Evolutionary conservation across 1,140 invertebrate species (phyloP).

Genomic region (Plodia interpunctella): DNA sequence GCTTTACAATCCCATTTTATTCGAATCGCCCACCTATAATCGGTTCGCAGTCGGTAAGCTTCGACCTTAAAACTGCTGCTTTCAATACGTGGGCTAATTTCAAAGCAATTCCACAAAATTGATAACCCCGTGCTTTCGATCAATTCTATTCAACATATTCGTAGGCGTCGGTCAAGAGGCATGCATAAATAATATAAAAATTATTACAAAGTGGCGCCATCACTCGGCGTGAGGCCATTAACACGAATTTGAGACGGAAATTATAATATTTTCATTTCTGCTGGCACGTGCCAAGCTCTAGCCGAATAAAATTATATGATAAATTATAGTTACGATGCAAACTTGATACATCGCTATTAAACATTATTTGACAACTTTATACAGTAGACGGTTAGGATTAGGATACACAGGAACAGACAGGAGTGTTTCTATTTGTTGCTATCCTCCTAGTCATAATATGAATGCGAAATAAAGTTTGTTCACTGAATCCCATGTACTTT

Average conservation of each 20-base stretch:
- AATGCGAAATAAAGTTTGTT: too few relatives aligned
- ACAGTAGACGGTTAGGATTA: slow-evolving; percentile 9
- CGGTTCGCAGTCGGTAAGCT: too few relatives aligned
- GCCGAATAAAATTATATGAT: not conserved
- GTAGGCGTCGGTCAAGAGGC: slow-evolving; percentile 5
- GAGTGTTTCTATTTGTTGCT: too few relatives aligned
- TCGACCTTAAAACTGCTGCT: too few relatives aligned
- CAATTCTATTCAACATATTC: slow-evolving; percentile 11
- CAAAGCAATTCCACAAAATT: not conserved
- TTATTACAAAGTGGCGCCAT: slow-evolving; percentile 1
- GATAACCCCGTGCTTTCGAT: not conserved
- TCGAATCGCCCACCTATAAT: too few relatives aligned
- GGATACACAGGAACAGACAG: too few relatives aligned
- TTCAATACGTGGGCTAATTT: too few relatives aligned
- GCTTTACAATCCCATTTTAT: too few relatives aligned
- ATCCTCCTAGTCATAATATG: too few relatives aligned
- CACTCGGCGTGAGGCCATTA: not conserved
- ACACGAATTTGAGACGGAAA: not conserved
- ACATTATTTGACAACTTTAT: not conserved
- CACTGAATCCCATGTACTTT: too few relatives aligned
- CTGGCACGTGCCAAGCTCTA: not conserved
- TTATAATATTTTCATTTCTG: not conserved
- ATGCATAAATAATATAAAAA: slow-evolving; percentile 4
- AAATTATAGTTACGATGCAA: slow-evolving; percentile 6
- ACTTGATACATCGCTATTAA: not conserved